Percentiles rank a stretch among this genome's conserved stretches.
These are phyloP conservation scores for Leptinotarsa undecemlineata DNA, from an alignment of 1,140 invertebrate genomes.

Conservation along the genomic window DNA sequence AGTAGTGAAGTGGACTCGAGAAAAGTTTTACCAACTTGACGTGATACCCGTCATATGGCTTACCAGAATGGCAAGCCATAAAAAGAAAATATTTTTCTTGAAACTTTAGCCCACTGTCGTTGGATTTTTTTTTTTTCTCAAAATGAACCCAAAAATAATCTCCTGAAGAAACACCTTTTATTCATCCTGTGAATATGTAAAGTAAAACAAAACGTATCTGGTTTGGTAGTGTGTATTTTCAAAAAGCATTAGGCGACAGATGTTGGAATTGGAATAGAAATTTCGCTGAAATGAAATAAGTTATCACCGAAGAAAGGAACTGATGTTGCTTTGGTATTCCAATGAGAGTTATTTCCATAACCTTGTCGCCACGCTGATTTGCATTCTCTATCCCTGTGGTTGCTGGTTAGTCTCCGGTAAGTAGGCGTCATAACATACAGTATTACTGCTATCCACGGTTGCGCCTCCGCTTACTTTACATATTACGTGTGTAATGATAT, in stretches of 20 bases:
- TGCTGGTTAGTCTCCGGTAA: slow-evolving; percentile 17
- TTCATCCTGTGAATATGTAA: no score
- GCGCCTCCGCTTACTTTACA: slow-evolving; percentile 28
- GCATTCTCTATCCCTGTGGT: slow-evolving; percentile 22
- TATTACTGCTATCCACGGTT: slow-evolving; percentile 22
- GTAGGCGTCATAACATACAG: slow-evolving; percentile 29
- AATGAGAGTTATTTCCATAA: slow-evolving; percentile 29
- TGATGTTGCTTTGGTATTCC: slow-evolving; percentile 16
- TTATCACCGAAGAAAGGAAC: background rate
- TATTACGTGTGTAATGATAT: slow-evolving; percentile 28
- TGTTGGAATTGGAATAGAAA: background rate
- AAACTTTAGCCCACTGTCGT: no score
- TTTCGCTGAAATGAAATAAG: background rate
- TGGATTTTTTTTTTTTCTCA: no score
- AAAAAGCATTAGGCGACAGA: background rate
- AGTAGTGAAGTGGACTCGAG: no score
- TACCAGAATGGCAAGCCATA: no score
- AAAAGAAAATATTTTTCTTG: no score
- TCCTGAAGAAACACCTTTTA: no score
- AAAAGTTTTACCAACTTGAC: no score
- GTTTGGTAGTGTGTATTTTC: no score
- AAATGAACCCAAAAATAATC: no score
- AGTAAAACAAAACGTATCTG: no score
- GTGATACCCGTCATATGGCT: no score
- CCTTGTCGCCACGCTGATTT: slow-evolving; percentile 23